Base-by-base conservation (phyloP, 2,113 vertebrate genomes). In the Tautogolabrus adspersus region DNA sequence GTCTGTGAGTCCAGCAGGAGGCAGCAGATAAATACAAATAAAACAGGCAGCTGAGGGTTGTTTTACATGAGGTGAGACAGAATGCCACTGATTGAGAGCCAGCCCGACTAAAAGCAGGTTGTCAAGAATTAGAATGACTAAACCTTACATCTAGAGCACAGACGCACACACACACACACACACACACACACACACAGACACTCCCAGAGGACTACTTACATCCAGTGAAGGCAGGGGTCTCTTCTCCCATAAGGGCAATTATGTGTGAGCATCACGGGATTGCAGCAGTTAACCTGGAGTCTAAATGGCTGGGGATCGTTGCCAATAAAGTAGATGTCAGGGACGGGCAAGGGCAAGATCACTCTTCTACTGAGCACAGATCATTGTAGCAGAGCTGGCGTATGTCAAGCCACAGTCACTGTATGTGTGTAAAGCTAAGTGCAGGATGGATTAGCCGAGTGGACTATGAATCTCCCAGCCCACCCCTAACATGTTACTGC, bases 271-370 rank as follows among this genome's bases (percentile, higher is more conserved):
- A 15, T 84, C 67, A 49, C 2, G 18, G 65, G 57, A 84, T 40
- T 64, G 71, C 57, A 69, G 72, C 76, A 71, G 66, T 86, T 90
- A 86, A 91, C 67, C 85, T 74, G 61, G 4, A 60, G 70, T 75
- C 63, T 86, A 34, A 87, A 78, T 71, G 66, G 79, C 84, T 10
- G 58, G 60, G 49, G 59, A 81, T 72, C 1, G 47, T 77, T 72
- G 64, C 58, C 73, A 72, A 76, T 90, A 78, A 90, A 81, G 65
- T 61, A 18, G 56, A 84, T 88, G 86, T 88, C 73, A 69, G 81
- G 78, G 89, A 83, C 51, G 19, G 26, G 47, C 79, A 86, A 86
- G 72, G 84, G 68, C 75, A 61, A 75, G 63, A 85, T 90, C 37
- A 49, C 66, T 82, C 78, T 57, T 59, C 57, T 10, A 34, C 54